Conservation (phyloP, 2,113 vertebrate genomes). For the Lathamus discolor region DNA sequence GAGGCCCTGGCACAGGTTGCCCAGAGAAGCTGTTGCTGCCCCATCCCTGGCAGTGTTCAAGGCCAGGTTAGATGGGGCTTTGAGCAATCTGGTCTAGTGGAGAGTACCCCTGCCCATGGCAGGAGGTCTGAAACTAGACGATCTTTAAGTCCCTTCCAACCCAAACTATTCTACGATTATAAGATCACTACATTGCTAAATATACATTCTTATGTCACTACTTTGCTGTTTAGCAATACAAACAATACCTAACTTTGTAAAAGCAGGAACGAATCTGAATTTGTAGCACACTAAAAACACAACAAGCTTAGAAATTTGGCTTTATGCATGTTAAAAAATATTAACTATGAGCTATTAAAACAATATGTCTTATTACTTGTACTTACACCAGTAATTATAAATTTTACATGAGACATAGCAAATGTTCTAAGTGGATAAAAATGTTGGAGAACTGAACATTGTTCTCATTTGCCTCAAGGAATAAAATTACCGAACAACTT, state of each 20-base stretch:
- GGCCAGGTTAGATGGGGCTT: neutral
- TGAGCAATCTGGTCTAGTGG: neutral
- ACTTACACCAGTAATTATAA: neutral
- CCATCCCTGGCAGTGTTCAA: neutral
- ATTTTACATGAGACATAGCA: neutral
- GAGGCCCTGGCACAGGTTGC: neutral
- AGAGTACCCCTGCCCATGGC: too few relatives aligned
- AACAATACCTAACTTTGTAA: neutral
- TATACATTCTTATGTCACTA: neutral
- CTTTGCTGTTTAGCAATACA: neutral
- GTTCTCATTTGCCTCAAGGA: neutral
- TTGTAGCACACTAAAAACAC: neutral
- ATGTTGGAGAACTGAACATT: neutral
- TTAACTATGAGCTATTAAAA: neutral
- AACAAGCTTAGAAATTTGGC: neutral
- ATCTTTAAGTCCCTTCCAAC: neutral
- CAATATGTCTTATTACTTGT: neutral
- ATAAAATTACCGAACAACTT: neutral
- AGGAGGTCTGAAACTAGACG: neutral
- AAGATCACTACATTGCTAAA: neutral
- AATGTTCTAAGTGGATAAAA: neutral
- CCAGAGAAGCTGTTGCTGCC: neutral
- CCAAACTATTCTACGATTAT: neutral
- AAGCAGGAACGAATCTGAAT: neutral
- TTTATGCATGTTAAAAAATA: neutral